Evolutionary conservation across 2,888 invertebrate genomes (phyloP).

Genomic region (Linnaemya vulpina): DNA sequence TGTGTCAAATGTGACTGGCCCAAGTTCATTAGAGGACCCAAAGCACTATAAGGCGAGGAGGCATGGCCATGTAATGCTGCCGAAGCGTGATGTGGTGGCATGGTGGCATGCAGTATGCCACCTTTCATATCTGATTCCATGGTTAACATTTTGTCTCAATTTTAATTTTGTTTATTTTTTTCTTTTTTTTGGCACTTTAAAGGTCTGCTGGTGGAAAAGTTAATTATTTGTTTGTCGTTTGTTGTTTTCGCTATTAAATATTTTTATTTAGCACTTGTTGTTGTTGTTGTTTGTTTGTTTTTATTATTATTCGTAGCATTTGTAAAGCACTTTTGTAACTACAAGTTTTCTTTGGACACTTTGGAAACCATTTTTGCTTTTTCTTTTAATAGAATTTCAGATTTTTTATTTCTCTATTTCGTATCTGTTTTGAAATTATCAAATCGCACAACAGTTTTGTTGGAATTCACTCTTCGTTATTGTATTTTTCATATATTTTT

Average conservation of each 20-base stretch:
- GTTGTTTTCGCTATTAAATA: background rate
- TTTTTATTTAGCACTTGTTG: conserved; percentile 40
- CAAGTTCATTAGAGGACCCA: conserved; percentile 88
- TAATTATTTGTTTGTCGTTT: background rate
- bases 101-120: conserved; percentile 92
- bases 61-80: conserved; percentile 86
- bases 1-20: conserved; percentile 87
- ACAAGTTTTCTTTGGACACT: conserved; percentile 47
- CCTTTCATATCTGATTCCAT: conserved; percentile 96
- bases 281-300: background rate
- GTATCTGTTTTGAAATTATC: background rate
- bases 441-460: conserved; percentile 17
- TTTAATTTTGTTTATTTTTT: background rate
- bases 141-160: conserved; percentile 87
- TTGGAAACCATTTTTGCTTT: conserved; percentile 70
- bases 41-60: conserved; percentile 86
- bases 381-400: conserved; percentile 75
- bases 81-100: conserved; percentile 91
- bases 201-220: conserved; percentile 29
- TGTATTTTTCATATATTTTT: conserved; percentile 1
- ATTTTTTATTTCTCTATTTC: conserved; percentile 72
- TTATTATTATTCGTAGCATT: background rate
- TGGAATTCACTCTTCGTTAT: conserved; percentile 2
- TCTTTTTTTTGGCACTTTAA: conserved; percentile 57
- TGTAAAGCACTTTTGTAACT: conserved; percentile 21